These are phyloP conservation scores for Zaprionus ghesquierei DNA, from an alignment of 1,140 invertebrate genomes.

Conservation along the genomic window DNA sequence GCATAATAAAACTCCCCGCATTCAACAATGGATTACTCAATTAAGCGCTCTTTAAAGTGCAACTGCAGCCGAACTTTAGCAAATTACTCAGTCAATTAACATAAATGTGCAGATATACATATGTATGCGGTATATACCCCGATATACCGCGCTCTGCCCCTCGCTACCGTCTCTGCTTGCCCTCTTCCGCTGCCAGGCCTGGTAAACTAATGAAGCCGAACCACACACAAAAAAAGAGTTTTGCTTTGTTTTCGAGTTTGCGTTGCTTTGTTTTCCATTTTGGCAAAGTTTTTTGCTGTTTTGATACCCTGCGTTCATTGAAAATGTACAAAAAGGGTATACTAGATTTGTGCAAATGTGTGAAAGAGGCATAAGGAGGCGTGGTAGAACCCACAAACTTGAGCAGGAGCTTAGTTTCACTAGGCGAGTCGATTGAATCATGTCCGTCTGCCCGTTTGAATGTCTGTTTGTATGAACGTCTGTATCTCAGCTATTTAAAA, in stretches of 20 bases:
- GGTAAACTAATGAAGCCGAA: slow-evolving; percentile 62
- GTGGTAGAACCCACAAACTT: too few relatives aligned
- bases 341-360: too few relatives aligned
- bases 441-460: too few relatives aligned
- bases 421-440: too few relatives aligned
- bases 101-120: neutral
- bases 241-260: slow-evolving; percentile 41
- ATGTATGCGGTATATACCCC: neutral
- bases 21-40: neutral
- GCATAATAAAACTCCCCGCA: neutral
- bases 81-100: neutral
- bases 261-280: slow-evolving; percentile 29
- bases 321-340: too few relatives aligned
- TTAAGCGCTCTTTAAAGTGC: neutral
- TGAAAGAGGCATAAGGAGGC: too few relatives aligned
- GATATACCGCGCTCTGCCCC: neutral
- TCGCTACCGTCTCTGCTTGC: neutral
- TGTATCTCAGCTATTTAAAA: too few relatives aligned
- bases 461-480: too few relatives aligned
- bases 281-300: slow-evolving; percentile 37
- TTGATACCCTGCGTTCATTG: too few relatives aligned
- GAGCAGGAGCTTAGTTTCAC: too few relatives aligned
- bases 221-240: slow-evolving; percentile 1
- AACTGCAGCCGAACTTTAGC: neutral
- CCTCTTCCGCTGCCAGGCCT: neutral